Evolutionary conservation across 2,113 vertebrate genomes (phyloP), one percentile per base, ranked within the genome.

Genomic region (Amazona guildingii): DNA sequence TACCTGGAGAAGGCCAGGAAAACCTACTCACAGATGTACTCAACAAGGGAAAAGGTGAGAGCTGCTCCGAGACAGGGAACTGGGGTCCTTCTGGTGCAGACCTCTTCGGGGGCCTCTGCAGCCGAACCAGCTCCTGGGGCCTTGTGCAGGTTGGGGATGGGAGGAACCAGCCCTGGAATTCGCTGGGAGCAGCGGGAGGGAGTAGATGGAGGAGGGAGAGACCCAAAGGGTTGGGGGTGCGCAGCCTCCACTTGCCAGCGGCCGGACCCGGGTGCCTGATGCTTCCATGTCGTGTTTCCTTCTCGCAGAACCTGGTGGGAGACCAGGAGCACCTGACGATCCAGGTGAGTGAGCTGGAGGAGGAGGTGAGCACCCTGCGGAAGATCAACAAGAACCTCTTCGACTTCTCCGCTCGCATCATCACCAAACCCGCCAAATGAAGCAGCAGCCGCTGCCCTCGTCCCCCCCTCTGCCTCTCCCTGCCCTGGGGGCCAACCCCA

Each of bases 321-420:
- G 98, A 99, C 49, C 99, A 99, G 10, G 99, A 99, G 86, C 99
- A 99, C 92, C 98, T 99, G 57, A 98, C 99, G 25, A 98, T 98
- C 41, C 98, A 99, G 1, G 98, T 99, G 48, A 97, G 98, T 0
- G 99, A 99, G 94, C 97, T 99, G 69, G 99, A 99, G 81, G 99
- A 99, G 31, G 99, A 99, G 94, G 98, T 99, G 88, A 98, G 98
- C 83, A 99, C 98, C 59, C 98, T 99, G 93, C 98, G 99, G 84
- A 99, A 99, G 83, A 98, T 99, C 98, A 99, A 99, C 98, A 99
- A 99, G 67, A 98, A 99, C 95, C 98, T 99, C 54, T 99, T 99
- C 2, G 99, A 99, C 93, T 99, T 99, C 96, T 99, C 99, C 10
- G 98, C 98, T 12, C 98, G 98, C 91, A 98, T 99, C 86, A 98